Evolutionary conservation across 2,113 vertebrate genomes (phyloP), one percentile per base, ranked within the genome.

Genomic region (Toxotes jaculatrix): DNA sequence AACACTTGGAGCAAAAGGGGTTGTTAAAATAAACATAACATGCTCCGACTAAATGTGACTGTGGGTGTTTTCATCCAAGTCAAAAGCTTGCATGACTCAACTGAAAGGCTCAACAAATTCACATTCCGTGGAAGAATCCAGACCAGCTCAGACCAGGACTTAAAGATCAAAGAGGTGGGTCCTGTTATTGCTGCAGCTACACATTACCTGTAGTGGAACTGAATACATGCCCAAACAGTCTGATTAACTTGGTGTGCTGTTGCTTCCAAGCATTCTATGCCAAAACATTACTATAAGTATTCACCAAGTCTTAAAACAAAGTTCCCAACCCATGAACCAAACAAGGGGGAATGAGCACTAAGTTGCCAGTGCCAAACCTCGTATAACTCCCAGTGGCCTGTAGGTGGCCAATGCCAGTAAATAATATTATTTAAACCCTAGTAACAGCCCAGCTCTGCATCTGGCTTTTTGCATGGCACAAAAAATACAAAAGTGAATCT

Each of bases 11-110:
- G 56, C 79, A 72, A 69, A 79, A 75, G 42, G 73, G 82, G 77
- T 19, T 74, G 74, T 68, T 85, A 86, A 80, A 93, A 78, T 74
- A 90, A 93, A 93, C 83, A 92, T 84, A 55, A 79, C 92, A 17
- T 63, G 57, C 53, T 72, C 66, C 80, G 69, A 40, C 81, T 80
- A 86, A 92, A 90, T 77, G 66, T 10, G 16, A 82, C 75, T 75
- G 60, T 38, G 82, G 82, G 67, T n/a, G 69, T 85, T 92, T 91
- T 82, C 66, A 49, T 77, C 57, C 32, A 63, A 65, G 66, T 87
- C 66, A 79, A 87, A 86, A 62, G 32, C 65, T 80, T 34, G 14
- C 68, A 86, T 72, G 74, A 84, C 67, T 86, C 71, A 79, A 63
- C 32, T 8, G 1, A 89, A 82, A 80, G 83, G 59, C 76, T 84